Evolutionary conservation across 2,113 vertebrate species (phyloP).

Genomic region (Pycnonotus jocosus): DNA sequence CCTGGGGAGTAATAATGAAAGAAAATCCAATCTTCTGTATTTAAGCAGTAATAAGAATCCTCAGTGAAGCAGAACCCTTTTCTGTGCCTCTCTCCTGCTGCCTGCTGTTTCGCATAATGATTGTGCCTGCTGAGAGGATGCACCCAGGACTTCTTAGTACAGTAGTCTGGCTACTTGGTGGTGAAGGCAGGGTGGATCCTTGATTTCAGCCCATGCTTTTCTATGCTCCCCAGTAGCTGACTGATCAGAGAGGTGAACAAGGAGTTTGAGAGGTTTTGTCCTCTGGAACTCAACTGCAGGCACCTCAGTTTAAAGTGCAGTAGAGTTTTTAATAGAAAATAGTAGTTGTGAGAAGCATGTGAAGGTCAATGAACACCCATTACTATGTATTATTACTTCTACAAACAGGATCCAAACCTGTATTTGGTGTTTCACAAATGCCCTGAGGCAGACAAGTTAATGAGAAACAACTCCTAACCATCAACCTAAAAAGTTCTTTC

Average conservation of each 20-base stretch:
- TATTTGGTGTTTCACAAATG: not conserved
- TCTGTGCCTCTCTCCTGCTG: conserved; percentile 4
- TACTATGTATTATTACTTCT: not conserved
- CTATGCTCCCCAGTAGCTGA: not conserved
- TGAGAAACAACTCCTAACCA: not conserved
- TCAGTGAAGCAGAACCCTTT: conserved; percentile 50
- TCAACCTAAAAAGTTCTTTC: not conserved
- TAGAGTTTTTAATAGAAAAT: not conserved
- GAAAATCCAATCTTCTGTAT: conserved; percentile 51
- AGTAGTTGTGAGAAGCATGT: not conserved
- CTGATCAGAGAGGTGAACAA: not conserved
- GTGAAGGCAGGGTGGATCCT: not conserved
- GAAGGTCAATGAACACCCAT: not conserved
- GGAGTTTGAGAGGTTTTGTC: not conserved
- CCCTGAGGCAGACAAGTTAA: not conserved
- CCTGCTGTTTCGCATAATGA: conserved; percentile 45
- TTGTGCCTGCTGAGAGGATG: not conserved
- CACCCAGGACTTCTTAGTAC: not conserved
- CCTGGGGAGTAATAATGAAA: conserved; percentile 44
- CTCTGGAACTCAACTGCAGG: not conserved
- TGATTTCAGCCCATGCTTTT: not conserved
- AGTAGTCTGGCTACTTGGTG: not conserved
- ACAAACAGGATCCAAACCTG: not conserved
- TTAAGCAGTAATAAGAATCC: conserved; percentile 56
- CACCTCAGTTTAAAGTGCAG: not conserved